These are phyloP conservation scores for Oreortyx pictus DNA, from an alignment of 2,797 vertebrate species.

Conservation along the genomic window DNA sequence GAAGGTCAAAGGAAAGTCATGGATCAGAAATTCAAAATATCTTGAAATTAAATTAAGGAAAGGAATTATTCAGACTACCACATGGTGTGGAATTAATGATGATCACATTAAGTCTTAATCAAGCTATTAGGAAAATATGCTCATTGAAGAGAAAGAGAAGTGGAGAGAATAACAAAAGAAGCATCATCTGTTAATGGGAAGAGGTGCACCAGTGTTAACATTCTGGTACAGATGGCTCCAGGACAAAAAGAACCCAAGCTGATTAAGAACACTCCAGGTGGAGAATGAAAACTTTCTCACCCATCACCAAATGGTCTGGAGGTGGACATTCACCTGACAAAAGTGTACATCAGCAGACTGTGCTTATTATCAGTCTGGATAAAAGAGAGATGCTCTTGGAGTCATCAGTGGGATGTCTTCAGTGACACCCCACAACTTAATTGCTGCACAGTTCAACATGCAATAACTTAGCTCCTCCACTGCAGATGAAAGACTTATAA, in stretches of 20 bases:
- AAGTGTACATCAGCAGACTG: accelerated
- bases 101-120: background rate
- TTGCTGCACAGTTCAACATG: background rate
- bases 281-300: background rate
- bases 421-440: background rate
- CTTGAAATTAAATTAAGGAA: constrained; percentile 3
- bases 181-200: too few relatives aligned
- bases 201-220: accelerated
- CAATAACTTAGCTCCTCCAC: background rate
- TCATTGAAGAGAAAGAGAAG: background rate
- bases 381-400: background rate
- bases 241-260: background rate
- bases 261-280: background rate
- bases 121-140: background rate
- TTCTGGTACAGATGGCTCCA: background rate
- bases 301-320: background rate
- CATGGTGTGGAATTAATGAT: background rate
- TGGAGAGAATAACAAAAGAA: accelerated
- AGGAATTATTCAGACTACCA: background rate
- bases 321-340: background rate
- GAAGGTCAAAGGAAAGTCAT: background rate
- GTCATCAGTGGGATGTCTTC: background rate
- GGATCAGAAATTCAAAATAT: background rate
- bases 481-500: background rate
- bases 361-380: accelerated